A percentile compares a stretch with the other conserved stretches of the same genome.
Evolutionary conservation across 2,797 vertebrate genomes (phyloP).

Genomic region (Lagorchestes hirsutus): DNA sequence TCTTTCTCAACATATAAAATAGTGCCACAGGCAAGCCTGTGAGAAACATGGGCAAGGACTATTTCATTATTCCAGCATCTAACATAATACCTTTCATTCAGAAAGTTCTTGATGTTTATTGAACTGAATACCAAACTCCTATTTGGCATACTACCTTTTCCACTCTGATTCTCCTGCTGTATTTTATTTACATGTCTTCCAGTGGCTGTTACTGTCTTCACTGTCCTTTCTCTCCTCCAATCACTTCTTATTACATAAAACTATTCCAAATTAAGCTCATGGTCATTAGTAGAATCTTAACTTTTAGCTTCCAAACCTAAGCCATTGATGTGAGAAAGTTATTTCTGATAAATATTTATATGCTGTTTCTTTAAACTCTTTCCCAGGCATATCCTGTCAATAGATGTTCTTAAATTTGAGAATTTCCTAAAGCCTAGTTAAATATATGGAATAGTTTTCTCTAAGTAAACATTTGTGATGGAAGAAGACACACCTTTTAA

Average conservation of each 20-base stretch:
- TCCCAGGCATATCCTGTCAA: not conserved
- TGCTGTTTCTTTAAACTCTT: not conserved
- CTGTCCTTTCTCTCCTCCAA: not conserved
- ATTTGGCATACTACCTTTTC: not conserved
- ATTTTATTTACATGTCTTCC: not conserved
- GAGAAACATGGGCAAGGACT: not conserved
- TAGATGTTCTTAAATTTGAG: constrained; percentile 10
- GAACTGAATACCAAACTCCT: not conserved
- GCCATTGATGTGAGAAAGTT: not conserved
- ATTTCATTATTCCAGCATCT: not conserved
- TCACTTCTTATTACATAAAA: not conserved
- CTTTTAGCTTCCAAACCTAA: not conserved
- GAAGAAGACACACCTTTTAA: not conserved
- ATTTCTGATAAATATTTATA: not conserved
- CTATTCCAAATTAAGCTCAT: not conserved
- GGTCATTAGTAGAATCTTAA: not conserved
- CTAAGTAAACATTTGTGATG: constrained; percentile 19
- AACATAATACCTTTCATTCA: not conserved
- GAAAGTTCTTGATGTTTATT: not conserved
- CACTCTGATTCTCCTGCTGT: not conserved
- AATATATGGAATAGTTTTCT: constrained; percentile 20
- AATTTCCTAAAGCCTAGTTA: constrained; percentile 4
- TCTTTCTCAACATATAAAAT: not conserved
- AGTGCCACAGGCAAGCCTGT: not conserved
- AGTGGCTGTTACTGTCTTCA: not conserved